Evolutionary conservation across 2,113 vertebrate species (phyloP).

Genomic region (Corythornis vintsioides): DNA sequence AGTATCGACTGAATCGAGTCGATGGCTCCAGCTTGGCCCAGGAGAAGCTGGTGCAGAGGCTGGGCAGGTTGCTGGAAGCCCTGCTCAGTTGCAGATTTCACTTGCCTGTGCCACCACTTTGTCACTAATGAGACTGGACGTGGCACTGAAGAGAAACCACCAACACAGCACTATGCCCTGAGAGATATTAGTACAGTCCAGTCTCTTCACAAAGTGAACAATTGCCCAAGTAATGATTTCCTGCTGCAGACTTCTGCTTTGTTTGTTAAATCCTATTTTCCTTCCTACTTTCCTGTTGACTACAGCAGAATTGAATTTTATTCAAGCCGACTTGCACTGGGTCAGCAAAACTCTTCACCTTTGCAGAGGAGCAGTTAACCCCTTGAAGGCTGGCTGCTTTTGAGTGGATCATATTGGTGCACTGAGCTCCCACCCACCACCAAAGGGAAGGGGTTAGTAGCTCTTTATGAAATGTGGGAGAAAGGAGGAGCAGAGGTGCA

Average conservation of each 20-base stretch:
- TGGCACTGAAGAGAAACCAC: conserved; percentile 63
- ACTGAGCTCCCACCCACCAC: not conserved
- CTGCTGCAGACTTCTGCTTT: conserved; percentile 76
- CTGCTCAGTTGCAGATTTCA: conserved; percentile 39
- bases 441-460: conserved; percentile 32
- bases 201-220: conserved; percentile 77
- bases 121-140: conserved; percentile 72
- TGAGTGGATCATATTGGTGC: not conserved
- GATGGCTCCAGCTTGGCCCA: conserved; percentile 30
- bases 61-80: not conserved
- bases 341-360: conserved; percentile 75
- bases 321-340: conserved; percentile 53
- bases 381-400: not conserved
- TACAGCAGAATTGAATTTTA: conserved; percentile 74
- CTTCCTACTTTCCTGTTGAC: conserved; percentile 84
- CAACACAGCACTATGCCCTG: conserved; percentile 60
- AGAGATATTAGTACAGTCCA: conserved; percentile 59
- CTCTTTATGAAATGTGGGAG: not conserved
- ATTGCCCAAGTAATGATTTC: conserved; percentile 80
- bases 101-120: conserved; percentile 46
- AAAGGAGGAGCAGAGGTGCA: not conserved
- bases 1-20: conserved; percentile 48
- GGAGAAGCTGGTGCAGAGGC: not conserved
- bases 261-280: conserved; percentile 83
- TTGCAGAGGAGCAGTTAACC: conserved; percentile 60